Evolutionary conservation across 2,888 invertebrate genomes (phyloP).

Genomic region (Phalangium opilio): DNA sequence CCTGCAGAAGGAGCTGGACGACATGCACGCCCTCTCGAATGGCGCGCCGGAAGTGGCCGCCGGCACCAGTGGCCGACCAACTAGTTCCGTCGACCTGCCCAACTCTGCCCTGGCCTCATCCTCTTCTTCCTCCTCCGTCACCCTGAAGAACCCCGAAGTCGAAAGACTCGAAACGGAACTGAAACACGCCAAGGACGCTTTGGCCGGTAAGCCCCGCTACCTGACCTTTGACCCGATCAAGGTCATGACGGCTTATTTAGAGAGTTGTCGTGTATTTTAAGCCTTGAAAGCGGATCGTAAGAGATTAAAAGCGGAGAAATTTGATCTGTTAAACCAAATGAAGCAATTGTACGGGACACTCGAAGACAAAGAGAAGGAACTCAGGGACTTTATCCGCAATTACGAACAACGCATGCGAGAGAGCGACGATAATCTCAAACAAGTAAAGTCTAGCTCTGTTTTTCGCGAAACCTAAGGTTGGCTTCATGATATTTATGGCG

Average conservation of each 20-base stretch:
- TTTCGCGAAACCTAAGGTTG: too few relatives aligned
- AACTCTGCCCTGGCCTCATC: too few relatives aligned
- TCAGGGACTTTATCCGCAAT: constrained; percentile 82
- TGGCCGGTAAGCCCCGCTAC: constrained; percentile 36
- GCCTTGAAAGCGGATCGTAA: constrained; percentile 78
- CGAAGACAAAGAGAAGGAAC: constrained; percentile 85
- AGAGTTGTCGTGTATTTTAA: too few relatives aligned
- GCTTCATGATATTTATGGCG: too few relatives aligned
- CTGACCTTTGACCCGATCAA: too few relatives aligned
- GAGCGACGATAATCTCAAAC: constrained; percentile 49
- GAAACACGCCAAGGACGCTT: constrained; percentile 60
- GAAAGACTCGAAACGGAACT: constrained; percentile 50
- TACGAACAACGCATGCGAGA: constrained; percentile 79
- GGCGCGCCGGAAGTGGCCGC: not conserved
- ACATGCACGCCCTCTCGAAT: constrained; percentile 52
- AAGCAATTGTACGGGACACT: constrained; percentile 83
- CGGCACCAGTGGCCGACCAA: constrained; percentile 9
- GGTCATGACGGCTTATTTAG: too few relatives aligned
- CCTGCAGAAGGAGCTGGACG: constrained; percentile 29
- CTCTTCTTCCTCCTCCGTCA: too few relatives aligned
- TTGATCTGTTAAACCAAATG: constrained; percentile 82
- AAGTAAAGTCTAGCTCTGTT: constrained; percentile 25
- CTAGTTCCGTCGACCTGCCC: too few relatives aligned
- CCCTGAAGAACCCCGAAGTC: constrained; percentile 27
- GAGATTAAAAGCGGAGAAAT: constrained; percentile 79